These are phyloP conservation scores for Bos taurus DNA, from an alignment of 2,113 vertebrate genomes.

Conservation along the genomic window ARS-UCD2.0 NC_037329.1:94922001-94922500, in stretches of 20 bases:
- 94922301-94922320: not conserved
- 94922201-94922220: not conserved
- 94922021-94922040: not conserved
- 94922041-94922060: not conserved
- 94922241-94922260: slow-evolving; percentile 22
- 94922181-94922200: not conserved
- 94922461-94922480: not conserved
- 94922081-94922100: not conserved
- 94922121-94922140: not conserved
- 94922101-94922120: not conserved
- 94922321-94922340: not conserved
- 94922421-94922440: not conserved
- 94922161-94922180: not conserved
- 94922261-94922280: not conserved
- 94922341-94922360: not conserved
- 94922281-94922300: not conserved
- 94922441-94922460: slow-evolving; percentile 3
- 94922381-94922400: slow-evolving; percentile 3
- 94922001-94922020: not conserved
- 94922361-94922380: not conserved
- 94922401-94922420: not conserved
- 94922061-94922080: not conserved
- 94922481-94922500: not conserved
- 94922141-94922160: not conserved
- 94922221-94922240: not conserved